Conservation (phyloP, 2,113 vertebrate genomes). For the Callipepla californica region DNA sequence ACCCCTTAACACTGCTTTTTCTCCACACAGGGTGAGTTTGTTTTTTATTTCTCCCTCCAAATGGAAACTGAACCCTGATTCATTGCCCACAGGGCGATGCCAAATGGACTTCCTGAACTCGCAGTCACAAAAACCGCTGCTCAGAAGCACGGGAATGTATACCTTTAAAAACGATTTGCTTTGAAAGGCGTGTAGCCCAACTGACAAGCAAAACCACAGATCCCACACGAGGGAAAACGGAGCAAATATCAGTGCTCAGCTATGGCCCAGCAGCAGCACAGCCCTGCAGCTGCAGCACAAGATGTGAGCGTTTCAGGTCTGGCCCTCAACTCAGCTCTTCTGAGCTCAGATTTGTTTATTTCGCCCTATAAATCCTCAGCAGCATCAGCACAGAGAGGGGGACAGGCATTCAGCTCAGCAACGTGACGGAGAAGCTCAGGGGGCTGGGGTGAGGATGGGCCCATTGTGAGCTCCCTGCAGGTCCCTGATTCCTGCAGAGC, state of each 20-base stretch:
- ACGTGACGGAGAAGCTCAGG: fast-evolving
- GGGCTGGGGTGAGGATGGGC: background rate
- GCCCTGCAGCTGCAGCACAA: fast-evolving
- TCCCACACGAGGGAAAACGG: background rate
- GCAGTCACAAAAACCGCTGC: background rate
- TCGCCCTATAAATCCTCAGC: background rate
- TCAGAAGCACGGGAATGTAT: background rate
- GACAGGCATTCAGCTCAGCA: fast-evolving
- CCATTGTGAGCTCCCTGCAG: background rate
- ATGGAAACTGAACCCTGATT: background rate
- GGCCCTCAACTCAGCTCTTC: background rate
- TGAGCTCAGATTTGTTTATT: background rate
- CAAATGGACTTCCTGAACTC: background rate
- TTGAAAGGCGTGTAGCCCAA: background rate
- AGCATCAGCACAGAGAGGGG: too few relatives aligned
- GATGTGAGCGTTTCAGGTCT: fast-evolving
- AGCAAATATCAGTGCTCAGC: background rate
- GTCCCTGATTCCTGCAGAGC: background rate
- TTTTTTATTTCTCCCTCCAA: conserved; percentile 1
- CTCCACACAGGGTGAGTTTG: background rate
- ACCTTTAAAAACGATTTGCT: background rate
- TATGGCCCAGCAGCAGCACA: background rate
- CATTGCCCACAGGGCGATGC: background rate
- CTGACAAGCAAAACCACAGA: background rate
- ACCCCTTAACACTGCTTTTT: background rate